These are phyloP conservation scores for Dicyrtoma fusca DNA, from an alignment of 2,888 invertebrate species.

Conservation along the genomic window DNA sequence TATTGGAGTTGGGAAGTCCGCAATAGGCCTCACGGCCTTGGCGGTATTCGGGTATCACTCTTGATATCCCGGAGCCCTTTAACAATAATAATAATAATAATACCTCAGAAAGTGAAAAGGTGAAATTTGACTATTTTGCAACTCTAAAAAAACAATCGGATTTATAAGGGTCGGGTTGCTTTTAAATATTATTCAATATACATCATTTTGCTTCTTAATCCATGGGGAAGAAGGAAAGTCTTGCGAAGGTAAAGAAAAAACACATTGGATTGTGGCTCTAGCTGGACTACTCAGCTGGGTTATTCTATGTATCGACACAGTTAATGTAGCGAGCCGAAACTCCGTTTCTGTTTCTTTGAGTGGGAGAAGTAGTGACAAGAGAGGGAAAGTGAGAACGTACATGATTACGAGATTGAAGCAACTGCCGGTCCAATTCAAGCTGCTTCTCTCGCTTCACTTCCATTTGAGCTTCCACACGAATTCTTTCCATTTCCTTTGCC, in stretches of 20 bases:
- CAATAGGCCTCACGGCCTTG: too few relatives aligned
- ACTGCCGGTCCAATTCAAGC: slow-evolving; percentile 42
- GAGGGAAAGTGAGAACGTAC: slow-evolving; percentile 6
- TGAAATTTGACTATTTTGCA: too few relatives aligned
- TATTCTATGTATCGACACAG: slow-evolving; percentile 1
- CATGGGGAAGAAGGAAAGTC: slow-evolving; percentile 3
- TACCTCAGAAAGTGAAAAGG: too few relatives aligned
- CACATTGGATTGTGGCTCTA: not conserved
- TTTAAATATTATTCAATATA: too few relatives aligned
- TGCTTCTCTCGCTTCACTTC: slow-evolving; percentile 49
- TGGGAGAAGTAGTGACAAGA: not conserved
- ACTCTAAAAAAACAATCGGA: too few relatives aligned
- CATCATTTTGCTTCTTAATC: too few relatives aligned
- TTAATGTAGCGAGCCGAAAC: not conserved
- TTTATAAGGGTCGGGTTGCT: too few relatives aligned
- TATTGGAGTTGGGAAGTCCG: too few relatives aligned
- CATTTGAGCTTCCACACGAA: slow-evolving; percentile 48
- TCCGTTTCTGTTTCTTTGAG: not conserved
- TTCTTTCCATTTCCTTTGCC: slow-evolving; percentile 40
- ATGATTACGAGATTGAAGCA: slow-evolving; percentile 38
- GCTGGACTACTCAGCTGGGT: not conserved
- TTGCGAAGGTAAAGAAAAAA: slow-evolving; percentile 15
- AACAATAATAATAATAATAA: too few relatives aligned
- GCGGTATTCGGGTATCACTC: too few relatives aligned
- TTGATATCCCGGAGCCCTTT: too few relatives aligned